Base-by-base conservation (phyloP, 64 coral and sea anemone species). In the Acropora tenuis region DNA sequence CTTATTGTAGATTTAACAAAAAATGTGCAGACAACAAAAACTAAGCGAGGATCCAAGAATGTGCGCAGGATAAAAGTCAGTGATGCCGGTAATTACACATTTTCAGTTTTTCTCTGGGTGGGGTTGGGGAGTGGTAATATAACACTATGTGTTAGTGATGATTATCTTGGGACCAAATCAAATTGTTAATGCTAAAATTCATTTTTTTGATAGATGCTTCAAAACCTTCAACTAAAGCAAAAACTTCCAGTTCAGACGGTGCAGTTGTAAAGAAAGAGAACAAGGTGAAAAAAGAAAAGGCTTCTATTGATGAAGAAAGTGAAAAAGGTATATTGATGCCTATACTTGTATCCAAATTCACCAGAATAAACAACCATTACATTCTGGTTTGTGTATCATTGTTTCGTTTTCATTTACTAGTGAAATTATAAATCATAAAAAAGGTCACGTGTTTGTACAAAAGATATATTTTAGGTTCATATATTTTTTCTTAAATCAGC, bases 21-120 rank as follows among this genome's bases (percentile, higher is more conserved):
- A 42, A 71, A 41, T 18, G 86, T 86, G 3, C 91, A 96, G 80
- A 89, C 86, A 46, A 94, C 83, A 2, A 91, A 87, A 81, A 50
- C 78, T 17, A 80, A 87, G 48, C 94, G 93, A 75, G 69, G 82
- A 43, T 75, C 58, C 3, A 97, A 93, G 43, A 97, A 94, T 91
- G 44, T 97, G 6, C 86, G 49, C 45, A 81, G 95, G 82, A 78
- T 59, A 48, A 72, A 76, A 83, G 16, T 47, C 75, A 78, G 74
- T 75, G 86, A 82, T 50, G 43, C 90, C 63, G 67, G 91, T 94
- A 75, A 81, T 79, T 74, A 63, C 52, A 55, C 6, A 55, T 5
- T 7, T 10, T 10, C 52, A 55, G 10, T 40, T 80, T 18, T 15
- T 50, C 5, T 73, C 4, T 40, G 4, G 16, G 3, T 48, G 18